Conservation (phyloP, 2,113 vertebrate genomes). For the Callorhinus ursinus region DNA sequence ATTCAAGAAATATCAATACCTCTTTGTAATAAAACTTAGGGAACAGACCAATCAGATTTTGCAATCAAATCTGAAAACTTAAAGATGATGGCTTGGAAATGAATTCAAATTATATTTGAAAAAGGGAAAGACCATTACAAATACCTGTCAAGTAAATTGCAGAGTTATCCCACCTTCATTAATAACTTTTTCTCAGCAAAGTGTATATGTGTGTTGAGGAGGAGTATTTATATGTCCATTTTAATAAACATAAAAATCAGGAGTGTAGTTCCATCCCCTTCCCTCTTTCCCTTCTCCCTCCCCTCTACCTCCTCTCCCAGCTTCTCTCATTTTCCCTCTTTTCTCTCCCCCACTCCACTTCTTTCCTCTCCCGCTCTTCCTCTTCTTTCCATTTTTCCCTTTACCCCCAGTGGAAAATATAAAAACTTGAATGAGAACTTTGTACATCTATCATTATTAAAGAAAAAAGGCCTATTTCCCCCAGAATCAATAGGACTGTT, state of each 20-base stretch:
- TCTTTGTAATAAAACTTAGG: conserved; percentile 31
- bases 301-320: neutral
- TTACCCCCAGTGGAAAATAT: neutral
- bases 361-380: neutral
- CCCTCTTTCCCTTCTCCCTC: neutral
- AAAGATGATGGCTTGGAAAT: neutral
- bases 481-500: neutral
- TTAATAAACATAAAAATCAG: neutral
- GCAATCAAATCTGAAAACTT: neutral
- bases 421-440: conserved; percentile 1
- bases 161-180: neutral
- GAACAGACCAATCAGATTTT: conserved; percentile 19
- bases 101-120: conserved; percentile 36
- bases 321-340: neutral
- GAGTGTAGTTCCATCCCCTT: neutral
- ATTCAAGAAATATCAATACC: neutral
- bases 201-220: neutral
- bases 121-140: neutral
- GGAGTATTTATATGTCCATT: neutral
- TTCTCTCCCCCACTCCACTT: neutral
- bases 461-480: neutral
- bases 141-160: neutral
- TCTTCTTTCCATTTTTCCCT: neutral
- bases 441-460: neutral
- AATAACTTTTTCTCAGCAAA: neutral